Conservation (phyloP, 2,113 vertebrate genomes). For the Terrapene triunguis region DNA sequence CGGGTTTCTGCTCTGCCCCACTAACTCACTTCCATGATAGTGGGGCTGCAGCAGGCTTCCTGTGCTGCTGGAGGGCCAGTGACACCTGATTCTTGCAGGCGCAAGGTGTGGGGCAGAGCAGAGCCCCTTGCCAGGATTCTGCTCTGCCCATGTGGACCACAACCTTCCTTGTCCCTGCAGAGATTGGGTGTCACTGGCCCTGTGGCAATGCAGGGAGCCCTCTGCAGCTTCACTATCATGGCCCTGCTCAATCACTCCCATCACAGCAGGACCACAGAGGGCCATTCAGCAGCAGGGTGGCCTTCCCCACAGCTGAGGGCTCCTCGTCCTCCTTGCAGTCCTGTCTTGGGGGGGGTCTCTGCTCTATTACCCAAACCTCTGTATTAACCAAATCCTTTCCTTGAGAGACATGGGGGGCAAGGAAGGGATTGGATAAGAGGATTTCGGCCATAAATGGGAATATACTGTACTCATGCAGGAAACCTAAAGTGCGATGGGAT, state of each 20-base stretch:
- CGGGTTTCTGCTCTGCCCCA: too few relatives aligned
- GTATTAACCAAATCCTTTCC: neutral
- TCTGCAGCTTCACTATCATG: neutral
- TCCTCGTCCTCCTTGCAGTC: neutral
- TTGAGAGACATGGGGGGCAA: neutral
- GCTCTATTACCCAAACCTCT: too few relatives aligned
- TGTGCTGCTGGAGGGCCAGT: too few relatives aligned
- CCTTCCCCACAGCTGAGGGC: neutral
- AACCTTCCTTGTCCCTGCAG: neutral
- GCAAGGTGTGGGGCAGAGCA: neutral
- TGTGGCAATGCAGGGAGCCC: neutral
- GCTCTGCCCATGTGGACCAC: neutral
- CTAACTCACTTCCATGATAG: too few relatives aligned
- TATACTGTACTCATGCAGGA: neutral
- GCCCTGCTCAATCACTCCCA: neutral
- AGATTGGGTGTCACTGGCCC: too few relatives aligned
- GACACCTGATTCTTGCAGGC: neutral
- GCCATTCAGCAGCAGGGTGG: neutral
- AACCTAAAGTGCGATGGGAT: neutral
- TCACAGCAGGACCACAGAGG: neutral
- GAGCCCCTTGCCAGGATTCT: neutral
- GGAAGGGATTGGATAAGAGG: neutral
- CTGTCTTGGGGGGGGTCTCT: too few relatives aligned
- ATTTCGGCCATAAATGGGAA: neutral
- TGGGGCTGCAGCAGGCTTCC: too few relatives aligned